Base-by-base conservation (phyloP, 2,113 vertebrate genomes). In the Isichthys henryi region DNA sequence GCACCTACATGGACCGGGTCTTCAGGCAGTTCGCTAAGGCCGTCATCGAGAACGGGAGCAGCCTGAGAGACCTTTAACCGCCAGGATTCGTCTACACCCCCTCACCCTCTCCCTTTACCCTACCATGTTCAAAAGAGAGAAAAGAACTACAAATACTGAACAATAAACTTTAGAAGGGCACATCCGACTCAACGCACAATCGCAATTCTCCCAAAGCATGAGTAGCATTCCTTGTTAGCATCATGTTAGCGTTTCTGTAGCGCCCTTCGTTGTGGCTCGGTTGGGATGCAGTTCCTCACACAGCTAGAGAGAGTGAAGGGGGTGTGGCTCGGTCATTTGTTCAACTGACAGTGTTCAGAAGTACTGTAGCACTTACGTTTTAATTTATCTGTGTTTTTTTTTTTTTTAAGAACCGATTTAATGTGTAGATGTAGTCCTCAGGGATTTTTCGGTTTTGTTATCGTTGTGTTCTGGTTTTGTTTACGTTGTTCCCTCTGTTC, bases 1-100 rank as follows among this genome's bases (percentile, higher is more conserved):
- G 96, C 94, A 99, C 98, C 87, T 99, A 99, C 94, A 99, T 99
- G 98, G 98, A 99, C 95, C 96, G 98, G 88, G 97, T 99, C 94
- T 99, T 99, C 96, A 97, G 97, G 94, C 98, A 99, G 95, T 99
- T 98, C 90, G 95, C 97, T 23, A 96, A 97, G 93, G 98, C 98
- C 9, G 92, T 99, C 91, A 96, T 99, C 86, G 98, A 99, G 92
- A 95, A 99, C 15, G 97, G 96, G 92, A 94, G 96, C 89, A 93
- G 96, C 89, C 96, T 99, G 48, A 70, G 58, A 23, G 94, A 96
- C 91, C 95, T 96, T 52, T 94, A 92, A 90, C 91, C 88, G 91
- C 90, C 88, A 90, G 56, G 89, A 90, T 91, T 35, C 58, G 7
- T 21, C 53, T n/a, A 13, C 52, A 19, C 90, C 45, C 5, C 31